A percentile compares a stretch with the other conserved stretches of the same genome.
Evolutionary conservation across 2,797 vertebrate species (phyloP).

Genomic region (Hydrocynus forskahlii): DNA sequence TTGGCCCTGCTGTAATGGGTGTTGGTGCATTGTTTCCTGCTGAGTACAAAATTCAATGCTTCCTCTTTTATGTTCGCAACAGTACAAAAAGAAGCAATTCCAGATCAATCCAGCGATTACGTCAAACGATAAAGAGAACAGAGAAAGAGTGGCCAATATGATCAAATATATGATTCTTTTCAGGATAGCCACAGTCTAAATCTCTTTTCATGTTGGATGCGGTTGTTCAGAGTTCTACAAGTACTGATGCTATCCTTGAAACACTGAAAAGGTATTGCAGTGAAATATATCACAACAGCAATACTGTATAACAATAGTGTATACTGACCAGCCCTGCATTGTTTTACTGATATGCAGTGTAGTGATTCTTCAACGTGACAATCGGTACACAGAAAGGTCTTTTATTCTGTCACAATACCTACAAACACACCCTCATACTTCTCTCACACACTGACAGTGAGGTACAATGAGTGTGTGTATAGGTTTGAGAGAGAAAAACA

Average conservation of each 20-base stretch:
- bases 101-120: no score
- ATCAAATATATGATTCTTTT: no score
- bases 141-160: no score
- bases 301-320: not conserved
- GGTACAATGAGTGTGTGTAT: not conserved
- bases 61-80: no score
- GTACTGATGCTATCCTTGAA: not conserved
- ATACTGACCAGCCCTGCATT: not conserved
- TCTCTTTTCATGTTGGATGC: not conserved
- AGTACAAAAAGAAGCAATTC: no score
- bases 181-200: no score
- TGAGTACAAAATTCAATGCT: no score
- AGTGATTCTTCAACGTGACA: not conserved
- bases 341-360: not conserved
- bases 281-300: not conserved
- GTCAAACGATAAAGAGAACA: no score
- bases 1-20: no score
- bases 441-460: slow-evolving; percentile 36
- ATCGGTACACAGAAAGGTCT: slow-evolving; percentile 40
- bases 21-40: no score
- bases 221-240: not conserved
- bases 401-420: slow-evolving; percentile 47
- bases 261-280: not conserved
- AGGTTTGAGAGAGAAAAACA: not conserved
- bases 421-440: slow-evolving; percentile 51